Percentiles rank a stretch among this genome's conserved stretches.
phyloP scores from a whole-genome alignment of 1,140 invertebrate species.

The Hycleus phaleratus region DNA sequence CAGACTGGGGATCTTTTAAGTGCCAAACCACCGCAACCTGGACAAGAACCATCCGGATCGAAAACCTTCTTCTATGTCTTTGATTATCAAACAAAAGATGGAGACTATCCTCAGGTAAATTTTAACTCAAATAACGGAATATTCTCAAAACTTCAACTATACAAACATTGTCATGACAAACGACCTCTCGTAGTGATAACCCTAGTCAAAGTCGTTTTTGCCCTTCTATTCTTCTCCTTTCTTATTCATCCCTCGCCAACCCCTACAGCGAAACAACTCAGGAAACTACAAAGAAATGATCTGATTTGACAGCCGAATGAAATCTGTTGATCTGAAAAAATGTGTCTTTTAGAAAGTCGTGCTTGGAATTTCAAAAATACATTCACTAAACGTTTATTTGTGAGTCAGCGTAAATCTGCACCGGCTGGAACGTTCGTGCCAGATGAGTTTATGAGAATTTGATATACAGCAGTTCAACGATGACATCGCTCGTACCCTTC shows the following conservation, averaged over 20 bases:
- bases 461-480: slow-evolving; percentile 16
- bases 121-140: neutral
- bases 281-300: slow-evolving; percentile 16
- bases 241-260: neutral
- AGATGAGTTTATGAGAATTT: slow-evolving; percentile 24
- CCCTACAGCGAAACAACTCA: neutral
- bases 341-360: slow-evolving; percentile 19
- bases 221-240: neutral
- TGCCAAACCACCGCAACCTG: slow-evolving; percentile 42
- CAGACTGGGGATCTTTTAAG: slow-evolving; percentile 73
- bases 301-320: slow-evolving; percentile 21
- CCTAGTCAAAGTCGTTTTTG: neutral
- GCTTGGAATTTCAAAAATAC: slow-evolving; percentile 12
- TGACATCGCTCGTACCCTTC: slow-evolving; percentile 10
- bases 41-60: slow-evolving; percentile 46
- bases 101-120: slow-evolving; percentile 77
- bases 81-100: slow-evolving; percentile 86
- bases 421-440: slow-evolving; percentile 20
- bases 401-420: slow-evolving; percentile 17
- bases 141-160: too few species aligned
- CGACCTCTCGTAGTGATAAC: too few species aligned
- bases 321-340: slow-evolving; percentile 28
- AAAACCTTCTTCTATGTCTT: slow-evolving; percentile 88
- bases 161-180: too few species aligned
- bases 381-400: neutral